Percentiles rank a stretch among this genome's conserved stretches.
These are phyloP conservation scores for Myrmecophaga tridactyla DNA, from an alignment of 2,113 vertebrate species.

Conservation along the genomic window DNA sequence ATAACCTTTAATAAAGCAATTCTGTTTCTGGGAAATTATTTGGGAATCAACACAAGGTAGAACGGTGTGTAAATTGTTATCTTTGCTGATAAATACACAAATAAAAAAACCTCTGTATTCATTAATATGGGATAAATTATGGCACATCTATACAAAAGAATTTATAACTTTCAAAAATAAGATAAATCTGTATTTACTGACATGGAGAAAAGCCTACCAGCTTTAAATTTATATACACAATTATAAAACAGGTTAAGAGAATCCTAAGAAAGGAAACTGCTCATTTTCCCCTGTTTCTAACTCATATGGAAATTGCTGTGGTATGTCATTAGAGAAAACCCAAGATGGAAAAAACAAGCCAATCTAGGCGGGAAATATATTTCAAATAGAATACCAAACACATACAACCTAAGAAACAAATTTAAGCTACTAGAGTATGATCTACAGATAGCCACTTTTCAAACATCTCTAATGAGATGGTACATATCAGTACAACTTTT, in stretches of 20 bases:
- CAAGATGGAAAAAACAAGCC: background rate
- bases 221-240: background rate
- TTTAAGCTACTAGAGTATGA: background rate
- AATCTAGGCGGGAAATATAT: background rate
- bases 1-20: too few species aligned
- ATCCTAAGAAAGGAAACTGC: background rate
- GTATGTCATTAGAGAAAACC: background rate
- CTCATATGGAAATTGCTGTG: background rate
- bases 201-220: background rate
- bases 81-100: background rate
- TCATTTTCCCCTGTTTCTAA: background rate
- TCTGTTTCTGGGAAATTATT: constrained; percentile 29
- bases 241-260: background rate
- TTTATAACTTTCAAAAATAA: background rate
- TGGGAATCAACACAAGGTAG: background rate
- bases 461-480: background rate
- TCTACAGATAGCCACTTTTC: background rate
- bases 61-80: background rate
- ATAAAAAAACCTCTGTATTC: background rate
- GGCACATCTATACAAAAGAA: background rate
- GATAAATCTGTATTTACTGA: background rate
- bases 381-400: background rate
- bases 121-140: background rate
- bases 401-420: background rate
- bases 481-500: background rate